phyloP scores from a whole-genome alignment of 1,140 invertebrate genomes.

The Theocolax elegans region DNA sequence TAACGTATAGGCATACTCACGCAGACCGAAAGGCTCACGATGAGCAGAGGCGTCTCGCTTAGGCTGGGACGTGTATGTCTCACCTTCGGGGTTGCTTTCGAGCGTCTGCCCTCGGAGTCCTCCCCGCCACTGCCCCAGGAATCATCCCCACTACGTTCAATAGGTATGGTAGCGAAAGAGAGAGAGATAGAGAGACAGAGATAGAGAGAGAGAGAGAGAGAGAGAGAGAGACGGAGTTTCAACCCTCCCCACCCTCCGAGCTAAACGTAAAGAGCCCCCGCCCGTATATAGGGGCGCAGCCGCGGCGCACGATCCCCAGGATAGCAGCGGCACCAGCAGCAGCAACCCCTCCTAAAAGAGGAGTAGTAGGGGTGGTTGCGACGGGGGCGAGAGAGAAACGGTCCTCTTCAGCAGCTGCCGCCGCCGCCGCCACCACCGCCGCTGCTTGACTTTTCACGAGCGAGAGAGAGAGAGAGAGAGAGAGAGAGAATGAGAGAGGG shows the following conservation, averaged over 20 bases:
- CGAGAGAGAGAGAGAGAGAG: neutral
- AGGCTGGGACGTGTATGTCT: conserved; percentile 57
- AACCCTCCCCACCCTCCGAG: too few species aligned
- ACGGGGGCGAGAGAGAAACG: conserved; percentile 27
- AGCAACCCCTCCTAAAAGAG: too few species aligned
- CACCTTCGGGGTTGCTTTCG: conserved; percentile 67
- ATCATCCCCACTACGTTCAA: conserved; percentile 36
- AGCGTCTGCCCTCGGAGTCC: conserved; percentile 70
- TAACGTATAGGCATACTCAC: too few species aligned
- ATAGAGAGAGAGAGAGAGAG: neutral
- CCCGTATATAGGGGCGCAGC: conserved; percentile 51
- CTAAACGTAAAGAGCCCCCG: neutral
- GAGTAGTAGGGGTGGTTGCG: too few species aligned
- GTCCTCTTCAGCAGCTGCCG: conserved; percentile 22
- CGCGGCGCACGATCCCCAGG: conserved; percentile 39
- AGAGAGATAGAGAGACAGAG: conserved; percentile 3
- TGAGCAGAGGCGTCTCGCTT: conserved; percentile 65
- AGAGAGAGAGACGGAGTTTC: neutral
- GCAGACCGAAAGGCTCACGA: conserved; percentile 64
- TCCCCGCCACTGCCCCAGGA: conserved; percentile 64
- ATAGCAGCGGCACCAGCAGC: too few species aligned
- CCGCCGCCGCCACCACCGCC: neutral
- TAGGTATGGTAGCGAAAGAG: neutral
- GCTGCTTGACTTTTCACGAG: neutral
- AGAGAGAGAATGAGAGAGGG: conserved; percentile 29